phyloP scores from a whole-genome alignment of 2,797 vertebrate genomes.

The Atherinosoma microstoma region DNA sequence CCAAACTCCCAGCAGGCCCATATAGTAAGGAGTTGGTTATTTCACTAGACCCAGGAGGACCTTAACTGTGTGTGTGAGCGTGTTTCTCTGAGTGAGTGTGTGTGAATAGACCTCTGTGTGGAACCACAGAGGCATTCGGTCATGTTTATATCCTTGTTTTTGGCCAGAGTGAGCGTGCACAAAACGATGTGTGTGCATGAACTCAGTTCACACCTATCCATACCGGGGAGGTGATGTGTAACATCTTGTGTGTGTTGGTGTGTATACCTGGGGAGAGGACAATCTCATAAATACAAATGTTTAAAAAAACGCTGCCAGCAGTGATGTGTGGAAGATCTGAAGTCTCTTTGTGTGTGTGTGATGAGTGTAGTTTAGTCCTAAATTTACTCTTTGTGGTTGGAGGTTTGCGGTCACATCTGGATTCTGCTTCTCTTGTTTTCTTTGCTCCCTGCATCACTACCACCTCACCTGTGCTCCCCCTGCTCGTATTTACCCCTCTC shows the following conservation, averaged over 20 bases:
- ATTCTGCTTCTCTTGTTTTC: conserved; percentile 65
- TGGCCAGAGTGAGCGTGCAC: conserved; percentile 58
- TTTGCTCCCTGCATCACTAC: conserved; percentile 59
- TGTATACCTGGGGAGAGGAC: conserved; percentile 29
- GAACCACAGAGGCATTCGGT: conserved; percentile 73
- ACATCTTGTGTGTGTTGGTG: conserved; percentile 24
- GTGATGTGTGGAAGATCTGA: conserved; percentile 50
- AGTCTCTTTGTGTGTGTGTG: conserved; percentile 43
- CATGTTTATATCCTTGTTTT: conserved; percentile 77
- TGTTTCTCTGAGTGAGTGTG: conserved; percentile 31
- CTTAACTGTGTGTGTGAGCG: conserved; percentile 54
- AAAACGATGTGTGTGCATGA: conserved; percentile 39
- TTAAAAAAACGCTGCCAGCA: conserved; percentile 47
- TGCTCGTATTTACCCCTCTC: conserved; percentile 23
- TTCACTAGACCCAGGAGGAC: conserved; percentile 64
- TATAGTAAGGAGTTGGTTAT: conserved; percentile 60
- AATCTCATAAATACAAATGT: conserved; percentile 51
- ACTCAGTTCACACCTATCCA: conserved; percentile 41
- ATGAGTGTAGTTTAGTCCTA: conserved; percentile 68
- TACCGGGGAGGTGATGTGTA: conserved; percentile 19
- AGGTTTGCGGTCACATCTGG: conserved; percentile 84
- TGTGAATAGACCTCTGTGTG: conserved; percentile 64
- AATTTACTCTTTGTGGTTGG: conserved; percentile 75
- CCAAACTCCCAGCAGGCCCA: conserved; percentile 45
- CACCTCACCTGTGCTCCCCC: conserved; percentile 59